Percentiles rank a stretch among this genome's conserved stretches.
Conservation (phyloP, 2,888 invertebrate species). For the Andrena dorsata region DNA sequence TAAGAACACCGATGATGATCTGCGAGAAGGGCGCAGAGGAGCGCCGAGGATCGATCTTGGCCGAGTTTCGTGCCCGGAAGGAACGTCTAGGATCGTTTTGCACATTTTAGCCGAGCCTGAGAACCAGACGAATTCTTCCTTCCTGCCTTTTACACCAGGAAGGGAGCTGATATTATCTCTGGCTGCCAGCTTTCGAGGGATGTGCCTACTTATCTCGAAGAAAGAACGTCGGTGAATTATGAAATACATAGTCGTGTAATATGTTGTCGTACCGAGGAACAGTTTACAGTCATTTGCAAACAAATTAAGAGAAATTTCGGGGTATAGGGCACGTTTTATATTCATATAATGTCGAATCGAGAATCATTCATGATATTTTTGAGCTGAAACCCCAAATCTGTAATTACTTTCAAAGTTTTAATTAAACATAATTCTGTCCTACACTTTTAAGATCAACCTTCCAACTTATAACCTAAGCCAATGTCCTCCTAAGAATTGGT, state of each 20-base stretch:
- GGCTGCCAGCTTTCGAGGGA: conserved; percentile 30
- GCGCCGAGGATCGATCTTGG: conserved; percentile 18
- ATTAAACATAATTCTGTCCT: no score
- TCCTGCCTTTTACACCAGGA: conserved; percentile 54
- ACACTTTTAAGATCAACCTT: no score
- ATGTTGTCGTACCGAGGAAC: neutral
- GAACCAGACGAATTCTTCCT: conserved; percentile 62
- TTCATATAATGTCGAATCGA: no score
- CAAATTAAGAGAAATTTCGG: no score
- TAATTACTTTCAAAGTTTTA: no score
- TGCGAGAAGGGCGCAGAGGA: neutral
- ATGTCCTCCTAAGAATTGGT: no score
- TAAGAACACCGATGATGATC: conserved; percentile 53
- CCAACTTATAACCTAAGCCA: no score
- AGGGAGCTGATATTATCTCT: conserved; percentile 57
- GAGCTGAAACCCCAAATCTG: no score
- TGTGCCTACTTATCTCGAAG: conserved; percentile 15
- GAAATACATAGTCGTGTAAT: conserved; percentile 10
- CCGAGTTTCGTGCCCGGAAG: conserved; percentile 74
- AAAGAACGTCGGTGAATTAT: conserved; percentile 2
- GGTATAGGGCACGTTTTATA: no score
- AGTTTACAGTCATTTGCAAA: neutral
- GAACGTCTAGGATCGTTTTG: conserved; percentile 76
- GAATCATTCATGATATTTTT: no score
- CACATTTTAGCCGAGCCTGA: conserved; percentile 72